Evolutionary conservation across 1,140 invertebrate species (phyloP).

Genomic region (Alviniconcha marisindica): DNA sequence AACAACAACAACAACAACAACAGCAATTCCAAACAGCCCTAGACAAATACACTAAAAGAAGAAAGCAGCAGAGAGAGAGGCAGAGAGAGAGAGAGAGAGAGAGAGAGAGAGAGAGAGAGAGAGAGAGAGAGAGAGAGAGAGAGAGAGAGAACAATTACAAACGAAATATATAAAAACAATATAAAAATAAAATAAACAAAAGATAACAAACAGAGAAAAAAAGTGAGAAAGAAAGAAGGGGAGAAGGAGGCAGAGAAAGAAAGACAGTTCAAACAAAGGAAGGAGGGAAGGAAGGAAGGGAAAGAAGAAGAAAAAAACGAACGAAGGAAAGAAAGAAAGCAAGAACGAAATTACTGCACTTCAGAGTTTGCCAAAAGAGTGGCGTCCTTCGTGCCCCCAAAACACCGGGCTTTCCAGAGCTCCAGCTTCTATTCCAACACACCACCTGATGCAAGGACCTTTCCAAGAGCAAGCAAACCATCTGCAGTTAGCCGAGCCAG

Average conservation of each 20-base stretch:
- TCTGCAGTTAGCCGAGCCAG: no score
- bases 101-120: background rate
- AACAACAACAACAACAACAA: slow-evolving; percentile 15
- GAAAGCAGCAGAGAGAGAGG: background rate
- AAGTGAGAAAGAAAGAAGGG: background rate
- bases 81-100: background rate
- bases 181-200: background rate
- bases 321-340: background rate
- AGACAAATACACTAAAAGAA: no score
- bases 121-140: background rate
- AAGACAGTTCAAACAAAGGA: background rate
- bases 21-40: no score
- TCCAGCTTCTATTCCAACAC: no score
- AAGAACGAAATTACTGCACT: no score
- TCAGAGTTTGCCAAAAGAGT: no score
- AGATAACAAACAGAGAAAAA: background rate
- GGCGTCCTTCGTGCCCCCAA: no score
- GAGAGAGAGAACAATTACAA: background rate
- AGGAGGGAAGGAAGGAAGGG: background rate
- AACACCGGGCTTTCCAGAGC: no score
- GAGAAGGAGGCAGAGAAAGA: background rate
- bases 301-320: background rate
- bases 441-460: no score
- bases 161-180: no score
- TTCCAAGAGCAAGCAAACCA: no score